These are phyloP conservation scores for Ictalurus punctatus DNA, from an alignment of 2,113 vertebrate species.

Conservation along the genomic window DNA sequence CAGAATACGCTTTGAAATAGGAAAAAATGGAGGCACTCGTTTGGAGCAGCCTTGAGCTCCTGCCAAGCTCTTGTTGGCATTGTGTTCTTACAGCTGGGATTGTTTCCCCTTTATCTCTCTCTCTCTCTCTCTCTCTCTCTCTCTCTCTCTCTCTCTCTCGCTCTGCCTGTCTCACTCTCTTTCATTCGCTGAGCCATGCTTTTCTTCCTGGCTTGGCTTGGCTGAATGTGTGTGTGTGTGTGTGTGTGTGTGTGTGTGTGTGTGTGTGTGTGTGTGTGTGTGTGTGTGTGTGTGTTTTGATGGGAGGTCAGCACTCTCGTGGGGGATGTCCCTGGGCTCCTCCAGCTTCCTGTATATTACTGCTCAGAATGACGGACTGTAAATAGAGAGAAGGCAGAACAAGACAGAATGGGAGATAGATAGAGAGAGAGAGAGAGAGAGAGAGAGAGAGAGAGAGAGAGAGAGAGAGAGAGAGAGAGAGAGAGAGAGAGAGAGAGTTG, in stretches of 20 bases:
- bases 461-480: slow-evolving; percentile 48
- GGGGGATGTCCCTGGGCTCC: slow-evolving; percentile 65
- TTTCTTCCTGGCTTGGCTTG: slow-evolving; percentile 65
- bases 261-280: slow-evolving; percentile 4
- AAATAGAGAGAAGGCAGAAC: slow-evolving; percentile 41
- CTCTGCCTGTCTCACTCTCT: slow-evolving; percentile 52
- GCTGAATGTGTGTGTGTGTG: neutral
- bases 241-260: slow-evolving; percentile 41
- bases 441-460: slow-evolving; percentile 42
- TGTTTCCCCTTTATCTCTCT: slow-evolving; percentile 66
- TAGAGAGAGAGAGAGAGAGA: slow-evolving; percentile 41
- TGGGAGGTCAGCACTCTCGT: slow-evolving; percentile 60
- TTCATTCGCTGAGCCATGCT: slow-evolving; percentile 50
- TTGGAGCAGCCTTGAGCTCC: slow-evolving; percentile 83
- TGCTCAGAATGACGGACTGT: slow-evolving; percentile 54
- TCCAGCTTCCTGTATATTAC: slow-evolving; percentile 62
- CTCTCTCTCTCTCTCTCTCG: slow-evolving; percentile 54
- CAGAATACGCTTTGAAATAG: slow-evolving; percentile 83
- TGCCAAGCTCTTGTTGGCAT: slow-evolving; percentile 81
- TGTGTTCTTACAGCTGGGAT: slow-evolving; percentile 85
- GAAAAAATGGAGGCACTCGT: slow-evolving; percentile 75
- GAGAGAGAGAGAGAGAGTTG: slow-evolving; percentile 42
- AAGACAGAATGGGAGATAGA: neutral
- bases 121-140: slow-evolving; percentile 43
- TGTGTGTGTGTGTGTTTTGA: slow-evolving; percentile 43